Base-by-base conservation (phyloP, 2,797 vertebrate species). In the Tinamus major region DNA sequence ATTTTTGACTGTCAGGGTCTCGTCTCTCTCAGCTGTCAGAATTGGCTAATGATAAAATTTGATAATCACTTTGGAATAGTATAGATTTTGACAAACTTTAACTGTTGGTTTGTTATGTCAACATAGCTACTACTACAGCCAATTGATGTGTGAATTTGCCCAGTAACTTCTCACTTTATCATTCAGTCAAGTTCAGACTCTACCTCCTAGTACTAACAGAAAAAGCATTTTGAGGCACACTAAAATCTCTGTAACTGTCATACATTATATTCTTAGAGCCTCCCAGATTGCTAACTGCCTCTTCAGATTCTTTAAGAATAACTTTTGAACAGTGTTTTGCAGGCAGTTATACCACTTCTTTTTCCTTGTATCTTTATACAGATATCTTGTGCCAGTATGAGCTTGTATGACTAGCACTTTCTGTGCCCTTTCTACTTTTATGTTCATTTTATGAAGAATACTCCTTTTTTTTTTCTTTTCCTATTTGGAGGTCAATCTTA, bases 241-340 rank as follows among this genome's bases (percentile, higher is more conserved):
- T 90, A 85, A 94, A 94, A 91, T 93, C 88, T 91, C 79, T 95
- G 88, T 88, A 88, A 96, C 91, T 93, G 93, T 88, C 93, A 81
- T 88, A 24, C 67, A 61, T 87, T 91, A 92, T 94, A 95, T 94
- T 92, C 95, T 96, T 93, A 94, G 92, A 95, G 87, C 44, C 71
- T 93, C 61, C 75, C 95, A 96, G 96, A 95, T 95, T 96, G 96
- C 87, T 94, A 79, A 92, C 91, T 93, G 95, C 94, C 92, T 96
- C 93, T 67, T 96, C 92, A 92, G 68, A 94, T 81, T 61, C 94
- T 87, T 89, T 90, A 88, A 89, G 94, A 93, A 93, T 94, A 93
- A 87, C 82, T 93, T 95, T 88, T 89, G 94, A 95, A 62, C 79
- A 68, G 67, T 93, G 93, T 86, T 93, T 93, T 90, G 86, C 89